These are phyloP conservation scores for Pelobates cultripes DNA, from an alignment of 2,797 vertebrate species.

Conservation along the genomic window DNA sequence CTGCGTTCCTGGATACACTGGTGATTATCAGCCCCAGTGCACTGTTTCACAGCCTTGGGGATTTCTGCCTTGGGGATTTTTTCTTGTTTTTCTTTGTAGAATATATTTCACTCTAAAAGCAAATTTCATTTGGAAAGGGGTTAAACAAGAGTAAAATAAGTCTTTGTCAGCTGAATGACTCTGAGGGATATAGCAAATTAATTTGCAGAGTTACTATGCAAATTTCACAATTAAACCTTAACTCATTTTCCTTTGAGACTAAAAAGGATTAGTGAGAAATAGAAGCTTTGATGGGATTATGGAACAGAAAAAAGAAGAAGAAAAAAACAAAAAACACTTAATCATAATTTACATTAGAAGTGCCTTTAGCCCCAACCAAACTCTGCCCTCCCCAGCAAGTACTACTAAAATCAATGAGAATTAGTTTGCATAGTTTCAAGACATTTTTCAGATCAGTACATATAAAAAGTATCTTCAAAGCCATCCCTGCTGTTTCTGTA, in stretches of 20 bases:
- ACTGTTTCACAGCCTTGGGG: too few relatives aligned
- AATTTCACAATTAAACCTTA: slow-evolving; percentile 80
- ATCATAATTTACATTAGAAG: slow-evolving; percentile 54
- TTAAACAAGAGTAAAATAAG: slow-evolving; percentile 65
- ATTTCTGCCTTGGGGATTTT: too few relatives aligned
- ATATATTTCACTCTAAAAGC: too few relatives aligned
- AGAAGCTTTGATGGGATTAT: slow-evolving; percentile 64
- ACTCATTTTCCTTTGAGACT: slow-evolving; percentile 67
- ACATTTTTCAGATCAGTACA: slow-evolving; percentile 38
- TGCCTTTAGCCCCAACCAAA: slow-evolving; percentile 54
- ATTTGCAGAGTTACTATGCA: slow-evolving; percentile 77
- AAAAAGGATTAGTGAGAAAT: slow-evolving; percentile 66
- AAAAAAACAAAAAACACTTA: slow-evolving; percentile 52
- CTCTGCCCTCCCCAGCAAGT: slow-evolving; percentile 47
- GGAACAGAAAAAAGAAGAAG: slow-evolving; percentile 37
- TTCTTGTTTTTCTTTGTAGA: too few relatives aligned
- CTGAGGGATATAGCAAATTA: slow-evolving; percentile 66
- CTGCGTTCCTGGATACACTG: too few relatives aligned
- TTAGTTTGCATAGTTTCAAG: slow-evolving; percentile 52
- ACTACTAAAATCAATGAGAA: slow-evolving; percentile 61
- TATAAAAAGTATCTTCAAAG: slow-evolving; percentile 45
- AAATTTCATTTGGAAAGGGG: not conserved
- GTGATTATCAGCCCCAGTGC: too few relatives aligned
- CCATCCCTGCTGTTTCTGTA: slow-evolving; percentile 31
- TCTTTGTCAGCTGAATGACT: slow-evolving; percentile 63